Conservation (phyloP, 2,888 invertebrate genomes). For the Alentia gelatinosa region DNA sequence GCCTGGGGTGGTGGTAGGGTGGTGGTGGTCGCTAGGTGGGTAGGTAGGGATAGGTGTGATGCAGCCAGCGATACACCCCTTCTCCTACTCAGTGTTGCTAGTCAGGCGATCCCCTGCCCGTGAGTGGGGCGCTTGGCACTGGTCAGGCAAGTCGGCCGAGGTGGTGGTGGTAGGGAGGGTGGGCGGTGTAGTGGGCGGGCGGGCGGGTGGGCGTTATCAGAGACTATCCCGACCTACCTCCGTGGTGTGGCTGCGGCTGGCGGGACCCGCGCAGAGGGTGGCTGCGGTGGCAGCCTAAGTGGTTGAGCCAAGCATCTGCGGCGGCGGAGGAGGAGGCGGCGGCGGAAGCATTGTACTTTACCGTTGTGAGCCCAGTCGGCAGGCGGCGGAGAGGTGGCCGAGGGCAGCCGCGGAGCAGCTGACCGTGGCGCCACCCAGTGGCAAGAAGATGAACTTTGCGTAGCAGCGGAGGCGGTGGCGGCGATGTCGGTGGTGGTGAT, state of each 20-base stretch:
- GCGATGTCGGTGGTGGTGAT: background rate
- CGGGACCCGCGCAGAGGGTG: background rate
- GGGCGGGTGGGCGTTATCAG: background rate
- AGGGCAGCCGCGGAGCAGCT: conserved; percentile 12
- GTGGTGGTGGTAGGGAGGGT: background rate
- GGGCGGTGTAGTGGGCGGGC: background rate
- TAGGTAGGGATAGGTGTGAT: background rate
- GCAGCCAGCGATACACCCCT: background rate
- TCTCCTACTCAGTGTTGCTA: conserved; percentile 1
- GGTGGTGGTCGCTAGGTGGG: background rate
- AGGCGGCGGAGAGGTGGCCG: background rate
- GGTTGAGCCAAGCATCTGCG: background rate
- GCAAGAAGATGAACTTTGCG: background rate
- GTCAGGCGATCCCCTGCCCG: background rate
- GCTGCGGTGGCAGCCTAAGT: background rate
- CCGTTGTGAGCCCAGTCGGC: background rate
- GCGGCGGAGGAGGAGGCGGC: background rate
- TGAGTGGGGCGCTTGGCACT: background rate
- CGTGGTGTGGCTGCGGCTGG: background rate
- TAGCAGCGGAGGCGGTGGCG: background rate
- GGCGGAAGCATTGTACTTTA: conserved; percentile 13
- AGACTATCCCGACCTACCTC: background rate
- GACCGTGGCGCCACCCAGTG: conserved; percentile 32
- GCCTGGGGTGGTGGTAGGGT: background rate
- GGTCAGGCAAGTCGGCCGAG: background rate